These are phyloP conservation scores for Clostera curtula DNA, from an alignment of 2,888 invertebrate species.

Conservation along the genomic window DNA sequence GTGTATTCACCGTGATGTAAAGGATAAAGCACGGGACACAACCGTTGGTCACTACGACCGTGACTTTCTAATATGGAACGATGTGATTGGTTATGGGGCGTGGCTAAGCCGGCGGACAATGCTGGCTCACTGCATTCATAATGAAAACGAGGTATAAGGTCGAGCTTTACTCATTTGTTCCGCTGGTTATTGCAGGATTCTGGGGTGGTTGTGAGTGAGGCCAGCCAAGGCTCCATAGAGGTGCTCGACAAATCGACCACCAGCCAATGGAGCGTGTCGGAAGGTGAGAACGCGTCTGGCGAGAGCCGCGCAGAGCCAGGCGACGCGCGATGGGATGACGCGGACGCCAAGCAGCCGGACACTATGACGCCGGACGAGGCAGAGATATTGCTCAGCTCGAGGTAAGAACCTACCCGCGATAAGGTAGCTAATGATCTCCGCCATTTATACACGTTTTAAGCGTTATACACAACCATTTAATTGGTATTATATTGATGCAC, in stretches of 20 bases:
- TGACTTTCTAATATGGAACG: too few species aligned
- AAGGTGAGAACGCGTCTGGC: constrained; percentile 67
- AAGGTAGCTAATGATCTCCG: not conserved
- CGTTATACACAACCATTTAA: too few species aligned
- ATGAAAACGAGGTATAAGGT: too few species aligned
- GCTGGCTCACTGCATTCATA: too few species aligned
- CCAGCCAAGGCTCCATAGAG: constrained; percentile 72
- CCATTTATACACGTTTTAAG: not conserved
- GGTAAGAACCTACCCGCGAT: constrained; percentile 61
- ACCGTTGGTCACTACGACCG: too few species aligned
- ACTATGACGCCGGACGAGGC: constrained; percentile 90
- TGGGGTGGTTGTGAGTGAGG: constrained; percentile 70
- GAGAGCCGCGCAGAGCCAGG: constrained; percentile 37
- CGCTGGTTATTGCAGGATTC: constrained; percentile 47
- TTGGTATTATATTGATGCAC: too few species aligned
- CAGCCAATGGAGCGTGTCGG: constrained; percentile 74
- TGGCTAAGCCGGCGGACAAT: too few species aligned
- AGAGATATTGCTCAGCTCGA: constrained; percentile 88
- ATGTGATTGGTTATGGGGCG: too few species aligned
- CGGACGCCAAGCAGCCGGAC: constrained; percentile 60
- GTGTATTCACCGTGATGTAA: too few species aligned
- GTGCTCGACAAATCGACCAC: constrained; percentile 74
- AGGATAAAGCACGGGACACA: too few species aligned
- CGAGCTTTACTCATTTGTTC: not conserved
- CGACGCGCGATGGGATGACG: constrained; percentile 36